Evolutionary conservation across 2,888 invertebrate species (phyloP).

Genomic region (Cheilosia scutellata): DNA sequence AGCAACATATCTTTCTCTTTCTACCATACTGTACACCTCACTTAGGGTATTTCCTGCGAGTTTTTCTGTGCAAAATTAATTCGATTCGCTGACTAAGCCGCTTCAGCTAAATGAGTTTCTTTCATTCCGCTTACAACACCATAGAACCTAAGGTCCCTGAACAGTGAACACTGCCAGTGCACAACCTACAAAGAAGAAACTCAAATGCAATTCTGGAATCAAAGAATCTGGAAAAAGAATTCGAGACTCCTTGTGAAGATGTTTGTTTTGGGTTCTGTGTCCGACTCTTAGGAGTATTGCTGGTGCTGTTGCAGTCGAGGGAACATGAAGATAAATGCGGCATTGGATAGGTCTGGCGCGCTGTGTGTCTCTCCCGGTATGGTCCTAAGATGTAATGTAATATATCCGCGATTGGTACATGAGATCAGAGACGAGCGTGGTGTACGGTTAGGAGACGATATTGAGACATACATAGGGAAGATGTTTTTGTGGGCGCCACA

Average conservation of each 20-base stretch:
- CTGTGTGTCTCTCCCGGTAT: constrained; percentile 67
- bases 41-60: constrained; percentile 63
- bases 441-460: constrained; percentile 63
- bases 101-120: constrained; percentile 73
- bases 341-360: constrained; percentile 57
- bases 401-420: constrained; percentile 75
- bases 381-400: constrained; percentile 75
- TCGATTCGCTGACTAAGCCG: constrained; percentile 73
- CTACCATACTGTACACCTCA: constrained; percentile 23
- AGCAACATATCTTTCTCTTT: constrained; percentile 56
- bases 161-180: background rate
- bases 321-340: constrained; percentile 63
- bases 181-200: constrained; percentile 17
- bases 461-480: constrained; percentile 73
- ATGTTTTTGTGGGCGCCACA: constrained; percentile 76
- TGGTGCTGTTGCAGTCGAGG: constrained; percentile 33
- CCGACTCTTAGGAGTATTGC: constrained; percentile 31
- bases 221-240: constrained; percentile 73
- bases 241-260: constrained; percentile 72
- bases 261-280: constrained; percentile 73
- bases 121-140: constrained; percentile 61
- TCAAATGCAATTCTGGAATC: constrained; percentile 55
- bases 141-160: constrained; percentile 45
- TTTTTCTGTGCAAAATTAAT: constrained; percentile 73
- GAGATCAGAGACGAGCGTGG: constrained; percentile 60